Base-by-base conservation (phyloP, 2,113 vertebrate species). In the Osmerus mordax region DNA sequence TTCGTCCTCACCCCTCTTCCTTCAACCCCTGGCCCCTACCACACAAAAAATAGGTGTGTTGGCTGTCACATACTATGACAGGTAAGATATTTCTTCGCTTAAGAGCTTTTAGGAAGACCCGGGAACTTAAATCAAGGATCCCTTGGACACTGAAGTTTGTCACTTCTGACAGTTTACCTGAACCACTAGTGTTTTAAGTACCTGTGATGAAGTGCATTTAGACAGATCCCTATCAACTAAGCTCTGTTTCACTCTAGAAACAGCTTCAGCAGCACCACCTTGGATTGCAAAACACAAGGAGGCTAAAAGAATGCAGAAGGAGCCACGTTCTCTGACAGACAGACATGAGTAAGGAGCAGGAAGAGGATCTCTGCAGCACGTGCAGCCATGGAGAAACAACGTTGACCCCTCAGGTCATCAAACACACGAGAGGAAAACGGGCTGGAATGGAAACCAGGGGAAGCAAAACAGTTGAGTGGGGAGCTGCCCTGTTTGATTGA, bases 261-360 rank as follows among this genome's bases (percentile, higher is more conserved):
- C 32, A 36, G 7, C 32, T 36, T 36, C 32, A 36, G 32, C 32
- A 6, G 32, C 75, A 67, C 52, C 70, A 70, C 29, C 64, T 73
- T 65, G 79, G 79, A 73, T 61, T 13, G 16, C 15, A n/a, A 47
- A 11, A 21, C 36, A 29, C 36, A 28, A 69, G 52, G 78, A 78
- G 69, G 54, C 59, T 4, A 60, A 66, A 71, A 6, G 73, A 3
- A n/a, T 3, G 67, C 61, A 71, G 29, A 28, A 68, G 82, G 84
- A 86, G 80, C 74, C 86, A 58, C 70, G 32, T 76, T 77, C 86
- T 89, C 86, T 83, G 83, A 76, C 70, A 59, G 59, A 79, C 79
- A 82, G 77, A 81, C 78, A 73, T n/a, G 0, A 29, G 65, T 18
- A 14, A 16, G 29, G 60, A 60, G 14, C 59, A 63, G 25, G 67